A percentile compares a stretch with the other conserved stretches of the same genome.
These are phyloP conservation scores for Brachirus orientalis DNA, from an alignment of 2,113 vertebrate genomes.

Conservation along the genomic window DNA sequence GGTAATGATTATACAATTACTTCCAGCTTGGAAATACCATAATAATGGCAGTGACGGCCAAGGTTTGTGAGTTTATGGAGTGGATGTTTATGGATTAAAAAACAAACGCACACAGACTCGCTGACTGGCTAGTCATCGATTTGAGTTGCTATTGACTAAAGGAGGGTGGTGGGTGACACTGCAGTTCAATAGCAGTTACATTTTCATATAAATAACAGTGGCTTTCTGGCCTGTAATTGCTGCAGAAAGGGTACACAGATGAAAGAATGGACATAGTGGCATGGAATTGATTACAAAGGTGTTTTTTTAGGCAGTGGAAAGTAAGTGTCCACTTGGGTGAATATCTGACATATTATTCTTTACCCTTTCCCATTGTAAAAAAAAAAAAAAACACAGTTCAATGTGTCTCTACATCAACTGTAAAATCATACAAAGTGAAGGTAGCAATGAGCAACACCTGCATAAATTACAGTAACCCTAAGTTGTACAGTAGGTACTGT, in stretches of 20 bases:
- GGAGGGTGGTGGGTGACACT: constrained; percentile 41
- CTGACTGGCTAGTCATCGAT: constrained; percentile 68
- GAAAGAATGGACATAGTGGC: constrained; percentile 31
- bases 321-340: background rate
- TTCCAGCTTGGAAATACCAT: constrained; percentile 51
- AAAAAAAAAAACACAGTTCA: no score
- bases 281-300: constrained; percentile 30
- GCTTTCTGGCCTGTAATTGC: constrained; percentile 66
- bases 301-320: constrained; percentile 21
- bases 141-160: constrained; percentile 60
- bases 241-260: constrained; percentile 49
- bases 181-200: constrained; percentile 66
- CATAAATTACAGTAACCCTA: background rate
- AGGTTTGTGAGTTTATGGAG: constrained; percentile 63
- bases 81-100: constrained; percentile 73
- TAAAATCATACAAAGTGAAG: background rate
- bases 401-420: background rate
- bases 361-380: no score
- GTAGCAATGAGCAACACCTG: background rate
- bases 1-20: constrained; percentile 75
- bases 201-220: constrained; percentile 74
- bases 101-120: constrained; percentile 52
- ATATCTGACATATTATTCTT: constrained; percentile 1
- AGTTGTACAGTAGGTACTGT: background rate
- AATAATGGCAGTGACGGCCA: constrained; percentile 37